phyloP scores from a whole-genome alignment of 2,888 invertebrate genomes.

The Corbicula japonica region DNA sequence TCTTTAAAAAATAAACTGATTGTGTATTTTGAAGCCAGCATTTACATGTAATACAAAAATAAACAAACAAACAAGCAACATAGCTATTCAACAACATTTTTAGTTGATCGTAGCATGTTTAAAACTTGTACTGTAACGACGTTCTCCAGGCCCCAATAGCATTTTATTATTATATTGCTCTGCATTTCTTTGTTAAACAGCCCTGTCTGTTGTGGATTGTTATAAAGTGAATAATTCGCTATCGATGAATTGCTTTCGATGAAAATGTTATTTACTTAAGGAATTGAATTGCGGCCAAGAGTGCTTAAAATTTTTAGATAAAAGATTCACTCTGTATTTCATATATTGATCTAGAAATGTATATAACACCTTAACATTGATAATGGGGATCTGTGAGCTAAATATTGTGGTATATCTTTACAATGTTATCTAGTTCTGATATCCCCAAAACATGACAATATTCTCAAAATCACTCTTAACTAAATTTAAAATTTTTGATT shows the following conservation, averaged over 20 bases:
- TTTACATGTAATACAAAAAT: too few species aligned
- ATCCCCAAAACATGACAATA: conserved; percentile 45
- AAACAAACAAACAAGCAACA: too few species aligned
- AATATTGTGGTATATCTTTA: conserved; percentile 41
- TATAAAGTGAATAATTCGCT: conserved; percentile 50
- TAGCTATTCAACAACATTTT: too few species aligned
- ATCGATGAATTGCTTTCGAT: conserved; percentile 62
- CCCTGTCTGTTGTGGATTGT: too few species aligned
- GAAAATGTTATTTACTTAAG: conserved; percentile 63
- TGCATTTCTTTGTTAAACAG: neutral
- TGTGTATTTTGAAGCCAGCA: too few species aligned
- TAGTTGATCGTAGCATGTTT: too few species aligned
- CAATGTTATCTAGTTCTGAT: conserved; percentile 29
- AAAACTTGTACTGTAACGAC: neutral
- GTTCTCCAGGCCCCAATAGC: neutral
- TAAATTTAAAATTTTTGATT: too few species aligned
- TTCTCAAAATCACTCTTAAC: conserved; percentile 14
- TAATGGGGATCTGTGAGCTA: conserved; percentile 43
- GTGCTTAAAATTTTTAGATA: conserved; percentile 54
- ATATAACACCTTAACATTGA: conserved; percentile 54
- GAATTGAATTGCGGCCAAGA: conserved; percentile 61
- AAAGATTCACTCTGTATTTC: conserved; percentile 59
- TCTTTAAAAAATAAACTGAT: too few species aligned
- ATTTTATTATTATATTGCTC: conserved; percentile 4
- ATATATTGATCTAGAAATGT: conserved; percentile 63